Percentiles rank a stretch among this genome's conserved stretches.
Evolutionary conservation across 2,888 invertebrate species (phyloP).

Genomic region (Andrena camellia): DNA sequence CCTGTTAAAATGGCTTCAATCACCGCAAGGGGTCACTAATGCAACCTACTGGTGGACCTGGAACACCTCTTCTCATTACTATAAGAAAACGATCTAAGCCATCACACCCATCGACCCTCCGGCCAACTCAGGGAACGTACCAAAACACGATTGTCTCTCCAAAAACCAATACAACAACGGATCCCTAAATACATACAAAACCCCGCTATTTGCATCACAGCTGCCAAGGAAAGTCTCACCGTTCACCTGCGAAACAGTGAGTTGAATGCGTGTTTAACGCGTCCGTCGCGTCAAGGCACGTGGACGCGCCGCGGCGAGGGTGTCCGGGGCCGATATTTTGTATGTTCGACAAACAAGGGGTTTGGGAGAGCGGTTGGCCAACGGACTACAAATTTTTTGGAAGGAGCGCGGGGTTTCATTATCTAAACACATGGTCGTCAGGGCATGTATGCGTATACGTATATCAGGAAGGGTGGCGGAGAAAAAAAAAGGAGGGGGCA

Average conservation of each 20-base stretch:
- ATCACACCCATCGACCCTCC: too few relatives aligned
- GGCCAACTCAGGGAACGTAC: too few relatives aligned
- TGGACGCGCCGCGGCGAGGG: neutral
- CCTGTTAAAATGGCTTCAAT: too few relatives aligned
- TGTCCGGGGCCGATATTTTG: constrained; percentile 18
- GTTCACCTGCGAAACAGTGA: constrained; percentile 45
- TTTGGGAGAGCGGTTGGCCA: neutral
- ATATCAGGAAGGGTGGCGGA: constrained; percentile 14
- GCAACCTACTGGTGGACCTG: too few relatives aligned
- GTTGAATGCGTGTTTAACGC: constrained; percentile 64
- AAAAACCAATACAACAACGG: too few relatives aligned
- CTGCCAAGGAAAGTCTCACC: neutral
- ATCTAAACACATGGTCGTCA: constrained; percentile 60
- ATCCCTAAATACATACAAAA: neutral
- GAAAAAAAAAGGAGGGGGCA: constrained; percentile 15
- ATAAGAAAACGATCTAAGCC: too few relatives aligned
- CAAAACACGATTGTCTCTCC: too few relatives aligned
- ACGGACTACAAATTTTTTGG: constrained; percentile 50
- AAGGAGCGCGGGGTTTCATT: constrained; percentile 60
- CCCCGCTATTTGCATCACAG: neutral
- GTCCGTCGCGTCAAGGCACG: constrained; percentile 11
- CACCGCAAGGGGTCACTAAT: too few relatives aligned
- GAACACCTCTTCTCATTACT: too few relatives aligned
- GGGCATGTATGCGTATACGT: constrained; percentile 40
- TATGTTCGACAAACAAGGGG: constrained; percentile 13